These are phyloP conservation scores for Apolygus lucorum DNA, from an alignment of 1,140 invertebrate species.

Conservation along the genomic window DNA sequence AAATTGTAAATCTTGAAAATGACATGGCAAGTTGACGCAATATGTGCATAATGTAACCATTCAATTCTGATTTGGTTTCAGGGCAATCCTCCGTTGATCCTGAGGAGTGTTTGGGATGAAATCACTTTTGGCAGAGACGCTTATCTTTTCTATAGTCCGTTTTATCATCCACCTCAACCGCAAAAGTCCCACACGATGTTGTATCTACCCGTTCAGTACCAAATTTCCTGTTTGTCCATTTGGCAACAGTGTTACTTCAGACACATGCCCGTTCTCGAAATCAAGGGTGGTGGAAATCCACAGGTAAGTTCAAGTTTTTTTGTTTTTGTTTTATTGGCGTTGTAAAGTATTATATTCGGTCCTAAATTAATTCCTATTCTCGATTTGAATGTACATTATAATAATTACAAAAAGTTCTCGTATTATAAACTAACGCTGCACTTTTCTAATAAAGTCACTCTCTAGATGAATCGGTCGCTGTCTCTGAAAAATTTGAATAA, in stretches of 20 bases:
- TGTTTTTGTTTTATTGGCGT: too few relatives aligned
- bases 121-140: conserved; percentile 71
- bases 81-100: conserved; percentile 49
- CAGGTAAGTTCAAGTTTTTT: conserved; percentile 31
- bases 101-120: conserved; percentile 73
- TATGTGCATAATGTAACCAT: too few relatives aligned
- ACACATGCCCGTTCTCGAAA: conserved; percentile 74
- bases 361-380: too few relatives aligned
- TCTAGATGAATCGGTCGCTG: too few relatives aligned
- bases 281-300: conserved; percentile 41
- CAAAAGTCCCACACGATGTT: background rate
- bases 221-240: conserved; percentile 55
- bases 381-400: too few relatives aligned
- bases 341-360: too few relatives aligned
- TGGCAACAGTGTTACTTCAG: conserved; percentile 85
- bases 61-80: too few relatives aligned
- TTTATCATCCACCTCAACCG: conserved; percentile 46
- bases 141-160: conserved; percentile 65
- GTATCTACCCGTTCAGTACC: conserved; percentile 39
- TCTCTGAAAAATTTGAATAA: too few relatives aligned
- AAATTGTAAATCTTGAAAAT: background rate
- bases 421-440: too few relatives aligned
- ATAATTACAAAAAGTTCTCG: too few relatives aligned
- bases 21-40: too few relatives aligned
- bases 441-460: too few relatives aligned